Percentiles rank a stretch among this genome's conserved stretches.
phyloP scores from a whole-genome alignment of 2,797 vertebrate genomes.

The Melanogrammus aeglefinus region DNA sequence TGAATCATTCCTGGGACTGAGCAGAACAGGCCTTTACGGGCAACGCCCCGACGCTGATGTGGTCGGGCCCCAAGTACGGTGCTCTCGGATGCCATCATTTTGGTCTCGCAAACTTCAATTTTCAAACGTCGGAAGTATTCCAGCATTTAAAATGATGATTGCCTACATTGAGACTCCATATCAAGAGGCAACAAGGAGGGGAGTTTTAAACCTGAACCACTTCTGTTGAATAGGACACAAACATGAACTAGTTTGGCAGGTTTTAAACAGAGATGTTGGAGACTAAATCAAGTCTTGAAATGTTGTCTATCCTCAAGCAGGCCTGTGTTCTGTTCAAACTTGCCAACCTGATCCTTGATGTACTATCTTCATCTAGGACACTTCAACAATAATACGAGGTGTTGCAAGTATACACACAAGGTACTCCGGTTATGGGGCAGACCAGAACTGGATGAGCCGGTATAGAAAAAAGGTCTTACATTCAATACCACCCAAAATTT shows the following conservation, averaged over 20 bases:
- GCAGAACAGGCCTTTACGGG: background rate
- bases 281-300: too few relatives aligned
- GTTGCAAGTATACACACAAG: background rate
- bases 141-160: background rate
- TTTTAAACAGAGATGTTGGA: too few relatives aligned
- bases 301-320: too few relatives aligned
- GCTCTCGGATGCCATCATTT: background rate
- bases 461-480: background rate
- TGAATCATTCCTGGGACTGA: background rate
- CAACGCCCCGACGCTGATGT: too few relatives aligned
- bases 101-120: background rate
- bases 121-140: background rate
- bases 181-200: too few relatives aligned
- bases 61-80: background rate
- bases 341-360: background rate
- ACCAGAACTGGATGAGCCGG: background rate
- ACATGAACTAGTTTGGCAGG: too few relatives aligned
- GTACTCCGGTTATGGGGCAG: background rate
- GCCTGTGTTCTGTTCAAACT: too few relatives aligned
- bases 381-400: background rate
- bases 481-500: background rate
- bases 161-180: background rate
- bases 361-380: background rate
- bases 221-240: too few relatives aligned
- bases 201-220: too few relatives aligned